These are phyloP conservation scores for Drosophila yakuba DNA, from an alignment of 1,140 invertebrate genomes.

Conservation along the genomic window DNA sequence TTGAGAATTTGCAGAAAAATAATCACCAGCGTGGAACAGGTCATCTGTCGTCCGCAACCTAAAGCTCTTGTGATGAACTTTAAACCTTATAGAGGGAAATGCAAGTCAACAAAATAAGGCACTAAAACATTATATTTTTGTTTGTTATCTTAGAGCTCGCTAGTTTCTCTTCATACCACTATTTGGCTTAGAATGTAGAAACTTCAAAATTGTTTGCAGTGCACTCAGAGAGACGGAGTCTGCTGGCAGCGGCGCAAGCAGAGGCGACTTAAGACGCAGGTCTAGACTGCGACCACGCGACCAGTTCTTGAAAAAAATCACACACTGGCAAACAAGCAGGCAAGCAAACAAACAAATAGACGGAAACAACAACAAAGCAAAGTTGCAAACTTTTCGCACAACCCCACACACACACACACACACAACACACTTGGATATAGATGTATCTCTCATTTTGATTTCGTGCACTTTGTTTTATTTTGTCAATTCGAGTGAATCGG, in stretches of 20 bases:
- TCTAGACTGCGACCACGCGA: constrained; percentile 52
- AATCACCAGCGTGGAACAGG: too few relatives aligned
- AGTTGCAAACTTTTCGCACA: constrained; percentile 35
- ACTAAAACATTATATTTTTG: too few relatives aligned
- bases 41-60: too few relatives aligned
- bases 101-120: too few relatives aligned
- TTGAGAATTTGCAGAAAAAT: too few relatives aligned
- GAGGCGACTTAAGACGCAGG: constrained; percentile 53
- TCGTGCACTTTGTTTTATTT: constrained; percentile 19
- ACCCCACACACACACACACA: background rate
- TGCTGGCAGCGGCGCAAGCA: constrained; percentile 7
- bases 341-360: constrained; percentile 24
- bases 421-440: background rate
- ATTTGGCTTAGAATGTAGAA: too few relatives aligned
- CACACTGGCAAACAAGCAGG: background rate
- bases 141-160: too few relatives aligned
- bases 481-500: constrained; percentile 43
- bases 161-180: too few relatives aligned
- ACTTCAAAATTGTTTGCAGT: constrained; percentile 4
- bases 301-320: constrained; percentile 46
- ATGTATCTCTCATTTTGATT: constrained; percentile 16
- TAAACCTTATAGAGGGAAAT: too few relatives aligned
- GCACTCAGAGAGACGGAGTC: background rate
- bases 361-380: constrained; percentile 17
- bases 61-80: too few relatives aligned